Evolutionary conservation across 2,797 vertebrate species (phyloP).

Genomic region (Alcedo quadribrachys): DNA sequence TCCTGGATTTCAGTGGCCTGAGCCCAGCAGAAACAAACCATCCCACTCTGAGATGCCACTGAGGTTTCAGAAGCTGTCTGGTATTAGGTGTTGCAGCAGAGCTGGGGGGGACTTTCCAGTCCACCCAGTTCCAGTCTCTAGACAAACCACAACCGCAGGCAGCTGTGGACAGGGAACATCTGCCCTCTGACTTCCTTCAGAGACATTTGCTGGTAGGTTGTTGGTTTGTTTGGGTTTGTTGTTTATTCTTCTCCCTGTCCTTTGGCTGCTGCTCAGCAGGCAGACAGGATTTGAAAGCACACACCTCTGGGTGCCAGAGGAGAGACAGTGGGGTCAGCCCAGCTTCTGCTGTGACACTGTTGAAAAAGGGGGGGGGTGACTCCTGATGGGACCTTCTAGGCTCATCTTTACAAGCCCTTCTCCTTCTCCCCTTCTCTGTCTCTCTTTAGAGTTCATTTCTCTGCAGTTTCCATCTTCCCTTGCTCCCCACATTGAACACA

Average conservation of each 20-base stretch:
- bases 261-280: neutral
- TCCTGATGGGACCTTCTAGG: neutral
- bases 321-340: neutral
- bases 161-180: slow-evolving; percentile 68
- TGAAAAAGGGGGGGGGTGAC: neutral
- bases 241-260: neutral
- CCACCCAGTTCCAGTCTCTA: slow-evolving; percentile 40
- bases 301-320: neutral
- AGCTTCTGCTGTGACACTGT: neutral
- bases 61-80: neutral
- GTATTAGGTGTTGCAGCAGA: slow-evolving; percentile 31
- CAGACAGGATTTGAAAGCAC: slow-evolving; percentile 64
- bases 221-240: neutral
- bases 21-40: neutral
- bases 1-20: accelerated
- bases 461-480: neutral
- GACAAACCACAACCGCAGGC: slow-evolving; percentile 76
- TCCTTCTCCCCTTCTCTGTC: neutral
- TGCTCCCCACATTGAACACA: neutral
- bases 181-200: slow-evolving; percentile 67
- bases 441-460: neutral
- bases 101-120: slow-evolving; percentile 53
- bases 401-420: neutral
- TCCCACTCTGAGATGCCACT: neutral
- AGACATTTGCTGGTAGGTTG: neutral